Percentiles rank a stretch among this genome's conserved stretches.
These are phyloP conservation scores for Pardosa pseudoannulata DNA, from an alignment of 2,888 invertebrate genomes.

Conservation along the genomic window DNA sequence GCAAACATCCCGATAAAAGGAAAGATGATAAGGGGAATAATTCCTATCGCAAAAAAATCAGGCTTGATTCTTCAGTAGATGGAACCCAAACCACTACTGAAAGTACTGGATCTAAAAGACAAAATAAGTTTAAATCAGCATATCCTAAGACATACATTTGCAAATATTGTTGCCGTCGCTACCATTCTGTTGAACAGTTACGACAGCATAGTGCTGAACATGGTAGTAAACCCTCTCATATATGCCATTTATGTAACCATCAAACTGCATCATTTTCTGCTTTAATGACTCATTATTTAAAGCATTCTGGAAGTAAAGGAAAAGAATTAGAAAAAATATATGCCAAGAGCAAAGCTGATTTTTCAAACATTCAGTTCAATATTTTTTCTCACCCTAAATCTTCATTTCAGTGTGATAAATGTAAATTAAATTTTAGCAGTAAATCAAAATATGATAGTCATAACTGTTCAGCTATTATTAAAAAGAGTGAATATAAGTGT, in stretches of 20 bases:
- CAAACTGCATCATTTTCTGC: conserved; percentile 56
- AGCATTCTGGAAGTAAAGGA: conserved; percentile 47
- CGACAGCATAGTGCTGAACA: conserved; percentile 26
- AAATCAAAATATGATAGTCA: conserved; percentile 47
- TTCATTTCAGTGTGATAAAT: conserved; percentile 28
- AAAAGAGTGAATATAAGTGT: conserved; percentile 56
- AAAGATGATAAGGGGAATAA: conserved; percentile 10
- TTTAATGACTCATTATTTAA: conserved; percentile 56
- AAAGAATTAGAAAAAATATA: conserved; percentile 12
- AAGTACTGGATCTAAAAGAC: not conserved
- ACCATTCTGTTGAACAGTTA: conserved; percentile 36
- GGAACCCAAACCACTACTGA: not conserved
- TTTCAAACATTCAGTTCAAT: not conserved
- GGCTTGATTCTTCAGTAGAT: not conserved
- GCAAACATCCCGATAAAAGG: conserved; percentile 27
- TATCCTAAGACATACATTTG: conserved; percentile 44
- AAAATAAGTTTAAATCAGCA: conserved; percentile 10
- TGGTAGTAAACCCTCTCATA: conserved; percentile 43
- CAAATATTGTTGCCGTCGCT: conserved; percentile 63
- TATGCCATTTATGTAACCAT: conserved; percentile 53
- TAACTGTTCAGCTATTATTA: not conserved
- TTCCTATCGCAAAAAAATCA: conserved; percentile 6
- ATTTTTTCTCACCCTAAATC: conserved; percentile 11
- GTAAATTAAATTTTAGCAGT: conserved; percentile 41
- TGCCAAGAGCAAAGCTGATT: not conserved